Evolutionary conservation across 2,888 invertebrate species (phyloP).

Genomic region (Andrena camellia): DNA sequence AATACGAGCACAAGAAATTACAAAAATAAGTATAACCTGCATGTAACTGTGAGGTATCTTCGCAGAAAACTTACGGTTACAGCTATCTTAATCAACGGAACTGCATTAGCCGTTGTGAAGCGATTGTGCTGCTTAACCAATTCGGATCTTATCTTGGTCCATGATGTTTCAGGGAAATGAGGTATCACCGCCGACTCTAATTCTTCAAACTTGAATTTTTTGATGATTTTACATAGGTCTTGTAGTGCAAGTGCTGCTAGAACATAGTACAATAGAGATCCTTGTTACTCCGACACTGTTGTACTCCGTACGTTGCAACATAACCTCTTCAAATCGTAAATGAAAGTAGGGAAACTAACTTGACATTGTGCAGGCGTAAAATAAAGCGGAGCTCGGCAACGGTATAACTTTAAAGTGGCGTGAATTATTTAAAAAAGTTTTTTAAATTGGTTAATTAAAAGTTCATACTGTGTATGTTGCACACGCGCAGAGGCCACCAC

Average conservation of each 20-base stretch:
- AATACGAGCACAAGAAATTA: slow-evolving; percentile 29
- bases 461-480: neutral
- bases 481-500: neutral
- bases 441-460: neutral
- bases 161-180: slow-evolving; percentile 78
- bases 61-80: slow-evolving; percentile 71
- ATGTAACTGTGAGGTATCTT: neutral
- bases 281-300: neutral
- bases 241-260: slow-evolving; percentile 34
- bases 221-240: slow-evolving; percentile 66
- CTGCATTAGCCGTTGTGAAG: slow-evolving; percentile 72
- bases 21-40: neutral
- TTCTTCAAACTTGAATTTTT: slow-evolving; percentile 80
- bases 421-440: neutral
- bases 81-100: slow-evolving; percentile 66
- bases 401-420: neutral
- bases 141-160: slow-evolving; percentile 69
- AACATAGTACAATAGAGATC: slow-evolving; percentile 23
- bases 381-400: neutral
- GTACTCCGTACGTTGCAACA: neutral
- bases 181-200: slow-evolving; percentile 76
- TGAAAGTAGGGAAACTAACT: slow-evolving; percentile 22
- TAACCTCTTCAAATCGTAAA: slow-evolving; percentile 17
- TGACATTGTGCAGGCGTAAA: slow-evolving; percentile 10
- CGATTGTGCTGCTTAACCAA: slow-evolving; percentile 73